phyloP scores from a whole-genome alignment of 2,888 invertebrate species.

The Eudasyphora cyanicolor region DNA sequence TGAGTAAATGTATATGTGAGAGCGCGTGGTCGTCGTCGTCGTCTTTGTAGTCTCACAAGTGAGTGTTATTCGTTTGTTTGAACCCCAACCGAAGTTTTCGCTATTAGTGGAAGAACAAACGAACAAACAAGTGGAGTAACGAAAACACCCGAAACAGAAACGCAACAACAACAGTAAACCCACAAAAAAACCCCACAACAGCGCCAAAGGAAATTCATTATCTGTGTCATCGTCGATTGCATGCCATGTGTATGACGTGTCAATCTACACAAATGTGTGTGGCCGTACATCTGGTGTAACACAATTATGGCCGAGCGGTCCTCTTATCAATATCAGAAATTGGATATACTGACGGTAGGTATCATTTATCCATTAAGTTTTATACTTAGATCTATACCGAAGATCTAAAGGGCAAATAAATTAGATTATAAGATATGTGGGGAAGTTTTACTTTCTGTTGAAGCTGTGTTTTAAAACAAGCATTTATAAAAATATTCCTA shows the following conservation, averaged over 20 bases:
- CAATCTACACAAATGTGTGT: slow-evolving; percentile 80
- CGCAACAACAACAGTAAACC: slow-evolving; percentile 28
- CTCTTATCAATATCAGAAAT: slow-evolving; percentile 79
- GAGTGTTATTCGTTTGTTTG: too few species aligned
- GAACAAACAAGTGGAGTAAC: slow-evolving; percentile 17
- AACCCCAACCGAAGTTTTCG: too few species aligned
- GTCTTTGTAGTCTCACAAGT: background rate
- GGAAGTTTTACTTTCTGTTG: too few species aligned
- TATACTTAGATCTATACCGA: background rate
- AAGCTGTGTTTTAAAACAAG: too few species aligned
- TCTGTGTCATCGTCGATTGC: slow-evolving; percentile 68
- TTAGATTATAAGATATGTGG: too few species aligned
- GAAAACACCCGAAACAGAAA: slow-evolving; percentile 16
- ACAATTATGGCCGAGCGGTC: slow-evolving; percentile 81
- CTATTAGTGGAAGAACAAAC: slow-evolving; percentile 13
- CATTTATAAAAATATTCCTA: too few species aligned
- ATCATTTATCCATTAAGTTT: background rate
- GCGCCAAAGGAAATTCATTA: slow-evolving; percentile 45
- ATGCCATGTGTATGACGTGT: slow-evolving; percentile 79
- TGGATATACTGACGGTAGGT: slow-evolving; percentile 81
- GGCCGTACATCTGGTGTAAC: slow-evolving; percentile 80
- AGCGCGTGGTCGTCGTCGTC: slow-evolving; percentile 9
- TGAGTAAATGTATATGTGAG: background rate
- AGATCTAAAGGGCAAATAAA: too few species aligned
- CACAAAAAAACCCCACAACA: slow-evolving; percentile 25